Evolutionary conservation across 2,797 vertebrate species (phyloP).

Genomic region (Tadarida brasiliensis): DNA sequence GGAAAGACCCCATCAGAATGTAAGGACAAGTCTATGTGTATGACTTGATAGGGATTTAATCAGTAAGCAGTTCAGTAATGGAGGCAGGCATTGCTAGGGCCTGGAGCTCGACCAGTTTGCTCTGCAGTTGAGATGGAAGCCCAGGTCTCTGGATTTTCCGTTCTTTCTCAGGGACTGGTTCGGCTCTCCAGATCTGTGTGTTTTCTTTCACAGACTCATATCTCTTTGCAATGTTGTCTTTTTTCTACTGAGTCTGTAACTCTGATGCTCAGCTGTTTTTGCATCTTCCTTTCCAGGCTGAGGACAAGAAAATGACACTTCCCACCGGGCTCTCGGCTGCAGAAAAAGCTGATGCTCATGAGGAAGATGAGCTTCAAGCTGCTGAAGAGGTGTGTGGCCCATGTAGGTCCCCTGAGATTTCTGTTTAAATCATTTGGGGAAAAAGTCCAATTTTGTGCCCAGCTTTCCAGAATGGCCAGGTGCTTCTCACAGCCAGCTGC

Average conservation of each 20-base stretch:
- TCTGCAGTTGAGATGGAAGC: background rate
- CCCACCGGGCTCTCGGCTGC: conserved; percentile 84
- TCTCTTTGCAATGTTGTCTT: background rate
- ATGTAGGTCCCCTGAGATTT: background rate
- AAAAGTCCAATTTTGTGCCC: background rate
- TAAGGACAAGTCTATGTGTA: background rate
- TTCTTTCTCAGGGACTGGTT: background rate
- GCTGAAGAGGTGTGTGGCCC: conserved; percentile 93
- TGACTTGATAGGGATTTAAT: background rate
- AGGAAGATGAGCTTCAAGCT: conserved; percentile 94
- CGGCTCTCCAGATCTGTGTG: background rate
- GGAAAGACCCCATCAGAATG: background rate
- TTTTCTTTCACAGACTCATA: background rate
- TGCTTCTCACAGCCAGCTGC: background rate
- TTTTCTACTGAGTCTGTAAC: background rate
- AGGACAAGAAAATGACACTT: conserved; percentile 89
- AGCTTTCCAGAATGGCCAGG: conserved; percentile 4
- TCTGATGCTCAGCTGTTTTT: background rate
- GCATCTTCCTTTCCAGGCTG: conserved; percentile 86
- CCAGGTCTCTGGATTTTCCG: background rate
- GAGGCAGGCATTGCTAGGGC: background rate
- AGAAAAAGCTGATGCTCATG: conserved; percentile 89
- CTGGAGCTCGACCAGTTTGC: fast-evolving
- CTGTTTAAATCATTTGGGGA: background rate
- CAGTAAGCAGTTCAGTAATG: background rate